phyloP scores from a whole-genome alignment of 2,797 vertebrate species.

The Acipenser ruthenus region DNA sequence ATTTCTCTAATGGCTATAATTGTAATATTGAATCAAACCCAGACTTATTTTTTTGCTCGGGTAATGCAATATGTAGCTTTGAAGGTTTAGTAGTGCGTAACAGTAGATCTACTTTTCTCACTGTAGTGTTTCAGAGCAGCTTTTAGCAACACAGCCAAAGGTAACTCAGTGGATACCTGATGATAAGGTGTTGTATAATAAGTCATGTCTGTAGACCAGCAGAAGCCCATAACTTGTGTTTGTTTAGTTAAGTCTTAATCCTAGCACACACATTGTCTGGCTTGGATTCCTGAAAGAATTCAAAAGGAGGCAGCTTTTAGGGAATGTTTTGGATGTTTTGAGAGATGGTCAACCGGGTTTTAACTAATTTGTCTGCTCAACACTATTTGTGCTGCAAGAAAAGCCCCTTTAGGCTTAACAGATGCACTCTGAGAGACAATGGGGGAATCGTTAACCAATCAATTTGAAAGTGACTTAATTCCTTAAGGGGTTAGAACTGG shows the following conservation, averaged over 20 bases:
- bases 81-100: slow-evolving; percentile 47
- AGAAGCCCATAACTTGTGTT: slow-evolving; percentile 14
- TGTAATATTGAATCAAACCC: slow-evolving; percentile 38
- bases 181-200: slow-evolving; percentile 40
- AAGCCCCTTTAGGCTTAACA: no score
- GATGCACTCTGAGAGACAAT: no score
- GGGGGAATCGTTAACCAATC: no score
- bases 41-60: slow-evolving; percentile 29
- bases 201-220: slow-evolving; percentile 29
- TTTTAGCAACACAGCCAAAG: slow-evolving; percentile 39
- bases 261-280: slow-evolving; percentile 17
- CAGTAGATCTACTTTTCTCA: slow-evolving; percentile 30
- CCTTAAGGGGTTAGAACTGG: no score
- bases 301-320: slow-evolving; percentile 17
- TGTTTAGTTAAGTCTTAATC: slow-evolving; percentile 32
- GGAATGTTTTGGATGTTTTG: slow-evolving; percentile 19
- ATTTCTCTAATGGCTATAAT: slow-evolving; percentile 29
- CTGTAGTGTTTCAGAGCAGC: slow-evolving; percentile 28
- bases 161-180: slow-evolving; percentile 50
- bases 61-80: slow-evolving; percentile 47
- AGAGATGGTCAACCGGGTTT: slow-evolving; percentile 3
- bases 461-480: no score
- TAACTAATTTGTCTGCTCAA: slow-evolving; percentile 18
- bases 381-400: not conserved
- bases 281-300: no score